These are phyloP conservation scores for Nixonia krombeini DNA, from an alignment of 1,140 invertebrate species.

Conservation along the genomic window DNA sequence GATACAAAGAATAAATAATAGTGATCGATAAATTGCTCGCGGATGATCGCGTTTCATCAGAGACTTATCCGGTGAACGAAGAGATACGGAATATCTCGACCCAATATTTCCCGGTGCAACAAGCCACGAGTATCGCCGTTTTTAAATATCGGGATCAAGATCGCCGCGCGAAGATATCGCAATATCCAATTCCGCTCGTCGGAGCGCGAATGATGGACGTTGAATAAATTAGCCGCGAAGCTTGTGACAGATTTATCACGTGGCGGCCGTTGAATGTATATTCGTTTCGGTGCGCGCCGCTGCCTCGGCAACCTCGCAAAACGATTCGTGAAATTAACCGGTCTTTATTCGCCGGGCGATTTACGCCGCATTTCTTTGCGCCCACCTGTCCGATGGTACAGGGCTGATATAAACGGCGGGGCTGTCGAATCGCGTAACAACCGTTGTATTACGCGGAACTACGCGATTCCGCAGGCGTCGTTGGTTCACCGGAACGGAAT, in stretches of 20 bases:
- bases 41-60: no score
- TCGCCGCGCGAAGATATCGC: background rate
- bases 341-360: background rate
- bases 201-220: background rate
- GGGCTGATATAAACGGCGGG: no score
- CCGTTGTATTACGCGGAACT: no score
- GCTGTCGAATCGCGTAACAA: no score
- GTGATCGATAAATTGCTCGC: no score
- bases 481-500: background rate
- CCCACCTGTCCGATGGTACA: no score
- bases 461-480: background rate
- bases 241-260: background rate
- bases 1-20: no score
- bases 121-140: no score
- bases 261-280: background rate
- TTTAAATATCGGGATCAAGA: no score
- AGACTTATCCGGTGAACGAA: no score
- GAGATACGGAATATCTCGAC: no score
- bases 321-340: background rate
- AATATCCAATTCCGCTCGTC: background rate
- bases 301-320: background rate
- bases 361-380: background rate
- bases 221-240: slow-evolving; percentile 3
- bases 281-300: background rate
- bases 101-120: no score